phyloP scores from a whole-genome alignment of 2,797 vertebrate genomes.

The Xenentodon cancila region DNA sequence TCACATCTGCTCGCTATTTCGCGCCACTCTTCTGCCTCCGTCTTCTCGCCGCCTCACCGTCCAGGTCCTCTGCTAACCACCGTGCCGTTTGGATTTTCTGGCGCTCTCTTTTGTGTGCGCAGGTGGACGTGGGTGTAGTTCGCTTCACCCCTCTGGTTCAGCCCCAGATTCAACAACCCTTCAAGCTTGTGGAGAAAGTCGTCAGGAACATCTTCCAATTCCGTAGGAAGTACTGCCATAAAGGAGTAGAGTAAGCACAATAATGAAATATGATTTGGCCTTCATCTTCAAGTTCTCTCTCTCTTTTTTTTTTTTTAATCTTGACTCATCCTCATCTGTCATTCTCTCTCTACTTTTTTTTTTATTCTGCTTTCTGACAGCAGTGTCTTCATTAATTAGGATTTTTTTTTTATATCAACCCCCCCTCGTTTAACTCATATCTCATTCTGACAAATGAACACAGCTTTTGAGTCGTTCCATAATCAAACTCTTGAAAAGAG shows the following conservation, averaged over 20 bases:
- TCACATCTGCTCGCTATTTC: slow-evolving; percentile 23
- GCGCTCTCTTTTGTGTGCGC: slow-evolving; percentile 32
- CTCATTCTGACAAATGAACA: slow-evolving; percentile 5
- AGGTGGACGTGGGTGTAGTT: slow-evolving; percentile 95
- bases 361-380: slow-evolving; percentile 42
- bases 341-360: slow-evolving; percentile 49
- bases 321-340: slow-evolving; percentile 35
- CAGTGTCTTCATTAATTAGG: slow-evolving; percentile 39
- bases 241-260: slow-evolving; percentile 87
- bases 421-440: background rate
- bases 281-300: slow-evolving; percentile 1
- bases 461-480: slow-evolving; percentile 25
- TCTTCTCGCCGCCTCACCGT: slow-evolving; percentile 12
- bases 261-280: slow-evolving; percentile 19
- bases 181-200: slow-evolving; percentile 93
- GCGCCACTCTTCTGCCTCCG: background rate
- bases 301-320: slow-evolving; percentile 51
- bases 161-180: slow-evolving; percentile 93
- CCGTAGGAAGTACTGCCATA: slow-evolving; percentile 91
- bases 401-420: slow-evolving; percentile 10
- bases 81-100: slow-evolving; percentile 27
- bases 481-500: slow-evolving; percentile 27
- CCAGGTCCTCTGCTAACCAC: slow-evolving; percentile 17
- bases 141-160: slow-evolving; percentile 90
- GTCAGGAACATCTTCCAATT: slow-evolving; percentile 92